A percentile compares a stretch with the other conserved stretches of the same genome.
These are phyloP conservation scores for Rhea americana DNA, from an alignment of 2,113 vertebrate species.

Conservation along the genomic window DNA sequence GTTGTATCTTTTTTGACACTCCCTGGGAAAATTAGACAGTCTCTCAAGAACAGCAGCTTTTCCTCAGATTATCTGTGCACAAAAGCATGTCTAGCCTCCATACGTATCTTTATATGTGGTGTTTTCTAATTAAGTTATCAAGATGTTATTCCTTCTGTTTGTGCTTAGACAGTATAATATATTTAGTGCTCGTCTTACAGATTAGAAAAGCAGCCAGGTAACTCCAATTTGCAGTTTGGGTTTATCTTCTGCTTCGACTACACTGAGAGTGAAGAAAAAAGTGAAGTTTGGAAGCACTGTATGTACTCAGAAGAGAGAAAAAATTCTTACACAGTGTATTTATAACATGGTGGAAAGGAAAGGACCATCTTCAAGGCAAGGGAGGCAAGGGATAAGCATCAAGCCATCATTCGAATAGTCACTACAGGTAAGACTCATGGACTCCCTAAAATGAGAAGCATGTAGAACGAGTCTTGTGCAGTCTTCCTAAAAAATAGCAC, in stretches of 20 bases:
- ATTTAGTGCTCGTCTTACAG: background rate
- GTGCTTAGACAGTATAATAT: background rate
- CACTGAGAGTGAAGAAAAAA: background rate
- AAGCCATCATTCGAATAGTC: background rate
- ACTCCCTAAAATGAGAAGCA: background rate
- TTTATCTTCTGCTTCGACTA: background rate
- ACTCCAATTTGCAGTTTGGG: background rate
- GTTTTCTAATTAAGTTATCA: background rate
- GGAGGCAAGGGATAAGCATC: background rate
- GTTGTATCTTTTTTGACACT: background rate
- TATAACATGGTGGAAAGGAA: background rate
- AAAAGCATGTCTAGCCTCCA: background rate
- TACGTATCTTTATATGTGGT: rapidly evolving
- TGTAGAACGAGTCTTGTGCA: background rate
- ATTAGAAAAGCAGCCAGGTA: background rate
- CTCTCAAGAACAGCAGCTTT: background rate
- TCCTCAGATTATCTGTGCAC: background rate
- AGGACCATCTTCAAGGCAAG: background rate
- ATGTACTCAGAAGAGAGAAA: background rate
- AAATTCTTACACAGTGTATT: background rate
- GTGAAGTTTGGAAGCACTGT: background rate
- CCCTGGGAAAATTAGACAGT: background rate
- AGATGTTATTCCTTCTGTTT: background rate
- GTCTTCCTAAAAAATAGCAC: background rate
- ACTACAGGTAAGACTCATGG: background rate